Conservation (phyloP, 2,888 invertebrate genomes). For the Rhagophthalmus giganteus region DNA sequence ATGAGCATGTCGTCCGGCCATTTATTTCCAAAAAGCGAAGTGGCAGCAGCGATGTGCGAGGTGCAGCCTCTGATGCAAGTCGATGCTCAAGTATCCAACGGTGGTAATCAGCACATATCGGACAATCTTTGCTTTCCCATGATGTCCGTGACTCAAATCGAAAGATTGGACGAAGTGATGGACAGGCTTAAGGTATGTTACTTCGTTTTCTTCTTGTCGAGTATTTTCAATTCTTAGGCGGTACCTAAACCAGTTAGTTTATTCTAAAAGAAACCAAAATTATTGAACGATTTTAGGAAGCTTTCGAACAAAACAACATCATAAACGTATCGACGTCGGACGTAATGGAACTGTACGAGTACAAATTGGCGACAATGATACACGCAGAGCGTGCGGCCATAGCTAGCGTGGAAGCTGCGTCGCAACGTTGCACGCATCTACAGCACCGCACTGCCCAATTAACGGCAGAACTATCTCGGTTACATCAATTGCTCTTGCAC, state of each 20-base stretch:
- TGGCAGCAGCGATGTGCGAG: slow-evolving; percentile 43
- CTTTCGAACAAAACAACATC: slow-evolving; percentile 58
- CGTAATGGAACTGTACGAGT: slow-evolving; percentile 74
- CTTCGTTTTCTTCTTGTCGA: background rate
- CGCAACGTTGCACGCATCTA: slow-evolving; percentile 56
- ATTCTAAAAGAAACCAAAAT: too few relatives aligned
- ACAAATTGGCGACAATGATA: slow-evolving; percentile 64
- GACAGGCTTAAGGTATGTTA: slow-evolving; percentile 36
- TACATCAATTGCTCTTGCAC: slow-evolving; percentile 58
- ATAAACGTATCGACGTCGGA: slow-evolving; percentile 65
- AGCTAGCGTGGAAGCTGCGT: slow-evolving; percentile 59
- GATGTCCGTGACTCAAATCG: slow-evolving; percentile 46
- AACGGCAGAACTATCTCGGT: slow-evolving; percentile 55
- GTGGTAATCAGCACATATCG: slow-evolving; percentile 9
- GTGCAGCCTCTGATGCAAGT: slow-evolving; percentile 36
- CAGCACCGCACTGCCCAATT: slow-evolving; percentile 59
- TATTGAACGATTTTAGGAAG: slow-evolving; percentile 42
- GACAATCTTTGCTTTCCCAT: slow-evolving; percentile 40
- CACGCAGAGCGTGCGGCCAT: slow-evolving; percentile 58
- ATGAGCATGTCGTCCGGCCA: slow-evolving; percentile 48
- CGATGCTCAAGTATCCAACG: background rate
- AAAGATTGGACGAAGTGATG: slow-evolving; percentile 45
- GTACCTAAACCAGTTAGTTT: background rate
- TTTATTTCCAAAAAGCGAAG: slow-evolving; percentile 40
- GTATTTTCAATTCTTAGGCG: background rate